A percentile compares a stretch with the other conserved stretches of the same genome.
Evolutionary conservation across 2,888 invertebrate genomes (phyloP).

Genomic region (Rapana venosa): DNA sequence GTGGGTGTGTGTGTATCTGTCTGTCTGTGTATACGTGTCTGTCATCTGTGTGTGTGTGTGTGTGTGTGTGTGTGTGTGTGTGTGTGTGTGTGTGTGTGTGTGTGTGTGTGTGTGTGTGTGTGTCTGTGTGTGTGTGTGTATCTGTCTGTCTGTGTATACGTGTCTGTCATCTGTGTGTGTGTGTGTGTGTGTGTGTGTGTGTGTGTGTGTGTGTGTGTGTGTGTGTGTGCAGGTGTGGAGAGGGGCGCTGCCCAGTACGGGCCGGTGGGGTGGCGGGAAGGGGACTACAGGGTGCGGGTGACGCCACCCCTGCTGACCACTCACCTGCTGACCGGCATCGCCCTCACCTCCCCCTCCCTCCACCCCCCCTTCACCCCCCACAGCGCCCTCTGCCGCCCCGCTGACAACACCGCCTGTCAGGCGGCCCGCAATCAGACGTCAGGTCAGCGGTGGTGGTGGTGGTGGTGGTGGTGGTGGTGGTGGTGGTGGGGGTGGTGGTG

Average conservation of each 20-base stretch:
- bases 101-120: too few relatives aligned
- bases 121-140: background rate
- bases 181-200: too few relatives aligned
- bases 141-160: too few relatives aligned
- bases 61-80: too few relatives aligned
- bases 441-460: background rate
- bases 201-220: too few relatives aligned
- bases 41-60: too few relatives aligned
- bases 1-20: too few relatives aligned
- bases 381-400: slow-evolving; percentile 19
- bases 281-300: slow-evolving; percentile 21
- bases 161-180: too few relatives aligned
- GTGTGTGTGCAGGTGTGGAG: background rate
- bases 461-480: background rate
- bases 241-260: slow-evolving; percentile 20
- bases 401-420: background rate
- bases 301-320: background rate
- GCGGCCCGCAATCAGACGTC: slow-evolving; percentile 1
- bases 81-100: too few relatives aligned
- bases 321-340: background rate
- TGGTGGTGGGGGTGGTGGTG: too few relatives aligned
- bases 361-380: slow-evolving; percentile 27
- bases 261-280: slow-evolving; percentile 7
- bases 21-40: too few relatives aligned
- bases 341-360: slow-evolving; percentile 20